These are phyloP conservation scores for Albula goreensis DNA, from an alignment of 2,113 vertebrate genomes.

Conservation along the genomic window DNA sequence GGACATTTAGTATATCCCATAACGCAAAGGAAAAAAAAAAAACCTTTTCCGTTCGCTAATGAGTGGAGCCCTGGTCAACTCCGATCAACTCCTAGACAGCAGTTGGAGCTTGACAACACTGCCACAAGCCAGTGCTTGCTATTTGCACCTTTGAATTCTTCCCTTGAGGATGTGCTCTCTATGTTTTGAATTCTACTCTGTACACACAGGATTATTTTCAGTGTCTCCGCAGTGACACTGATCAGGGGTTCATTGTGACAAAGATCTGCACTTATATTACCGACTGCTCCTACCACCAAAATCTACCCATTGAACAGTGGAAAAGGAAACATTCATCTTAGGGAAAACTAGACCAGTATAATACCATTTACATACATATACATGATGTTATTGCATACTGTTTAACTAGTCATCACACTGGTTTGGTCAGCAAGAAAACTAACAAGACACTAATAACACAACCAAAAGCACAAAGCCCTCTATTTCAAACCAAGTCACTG, in stretches of 20 bases:
- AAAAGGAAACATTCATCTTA: not conserved
- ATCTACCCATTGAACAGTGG: not conserved
- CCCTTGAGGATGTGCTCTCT: not conserved
- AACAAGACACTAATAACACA: not conserved
- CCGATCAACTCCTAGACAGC: not conserved
- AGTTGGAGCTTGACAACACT: no score
- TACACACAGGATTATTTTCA: not conserved
- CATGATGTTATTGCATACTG: not conserved
- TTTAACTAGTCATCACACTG: not conserved
- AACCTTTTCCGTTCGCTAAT: not conserved
- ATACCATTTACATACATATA: not conserved
- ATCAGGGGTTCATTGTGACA: constrained; percentile 60
- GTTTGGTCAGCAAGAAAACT: not conserved
- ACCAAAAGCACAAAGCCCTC: constrained; percentile 46
- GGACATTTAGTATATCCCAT: not conserved
- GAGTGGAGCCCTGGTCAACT: not conserved
- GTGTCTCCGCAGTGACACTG: constrained; percentile 48
- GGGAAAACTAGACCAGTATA: not conserved
- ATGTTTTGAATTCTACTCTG: not conserved
- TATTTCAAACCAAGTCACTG: constrained; percentile 46
- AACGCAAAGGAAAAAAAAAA: not conserved
- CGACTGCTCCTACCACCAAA: not conserved
- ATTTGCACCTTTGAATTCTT: not conserved
- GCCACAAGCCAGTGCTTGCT: constrained; percentile 47
- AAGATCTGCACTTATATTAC: constrained; percentile 49